These are phyloP conservation scores for Lampropteryx suffumata DNA, from an alignment of 2,888 invertebrate species.

Conservation along the genomic window DNA sequence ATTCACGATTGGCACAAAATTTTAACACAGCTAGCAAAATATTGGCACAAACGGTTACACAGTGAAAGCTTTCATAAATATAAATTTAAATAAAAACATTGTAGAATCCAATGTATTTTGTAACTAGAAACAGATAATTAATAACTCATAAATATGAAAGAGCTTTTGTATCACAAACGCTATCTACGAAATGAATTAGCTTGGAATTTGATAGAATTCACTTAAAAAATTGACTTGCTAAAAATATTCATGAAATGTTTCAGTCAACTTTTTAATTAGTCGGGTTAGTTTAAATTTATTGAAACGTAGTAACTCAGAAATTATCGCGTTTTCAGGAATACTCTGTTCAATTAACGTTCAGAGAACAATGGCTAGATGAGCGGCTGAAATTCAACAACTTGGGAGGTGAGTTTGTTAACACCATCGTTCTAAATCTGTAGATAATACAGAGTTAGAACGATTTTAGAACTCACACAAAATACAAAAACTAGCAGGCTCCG, in stretches of 20 bases:
- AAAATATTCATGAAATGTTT: constrained; percentile 9
- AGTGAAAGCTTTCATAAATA: constrained; percentile 40
- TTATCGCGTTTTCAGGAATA: constrained; percentile 90
- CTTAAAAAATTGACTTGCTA: constrained; percentile 47
- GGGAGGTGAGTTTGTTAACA: constrained; percentile 83
- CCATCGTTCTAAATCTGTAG: too few species aligned
- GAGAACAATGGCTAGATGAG: constrained; percentile 98
- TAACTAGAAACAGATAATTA: constrained; percentile 20
- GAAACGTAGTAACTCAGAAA: constrained; percentile 8
- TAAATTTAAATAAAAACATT: constrained; percentile 41
- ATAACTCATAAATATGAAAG: constrained; percentile 28
- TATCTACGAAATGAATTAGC: constrained; percentile 18
- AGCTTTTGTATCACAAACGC: constrained; percentile 25
- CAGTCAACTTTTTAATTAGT: constrained; percentile 38
- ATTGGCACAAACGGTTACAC: constrained; percentile 54
- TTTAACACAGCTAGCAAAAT: constrained; percentile 36
- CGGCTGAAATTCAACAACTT: constrained; percentile 94
- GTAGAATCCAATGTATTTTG: constrained; percentile 25
- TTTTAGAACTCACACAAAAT: too few species aligned
- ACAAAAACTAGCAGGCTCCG: too few species aligned
- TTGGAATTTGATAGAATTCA: constrained; percentile 9
- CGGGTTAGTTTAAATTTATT: constrained; percentile 3
- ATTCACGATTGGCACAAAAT: constrained; percentile 32
- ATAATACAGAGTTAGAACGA: too few species aligned
- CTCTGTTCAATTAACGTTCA: constrained; percentile 98